Percentiles rank a stretch among this genome's conserved stretches.
Conservation (phyloP, 2,797 vertebrate species). For the Bradypodion ventrale region DNA sequence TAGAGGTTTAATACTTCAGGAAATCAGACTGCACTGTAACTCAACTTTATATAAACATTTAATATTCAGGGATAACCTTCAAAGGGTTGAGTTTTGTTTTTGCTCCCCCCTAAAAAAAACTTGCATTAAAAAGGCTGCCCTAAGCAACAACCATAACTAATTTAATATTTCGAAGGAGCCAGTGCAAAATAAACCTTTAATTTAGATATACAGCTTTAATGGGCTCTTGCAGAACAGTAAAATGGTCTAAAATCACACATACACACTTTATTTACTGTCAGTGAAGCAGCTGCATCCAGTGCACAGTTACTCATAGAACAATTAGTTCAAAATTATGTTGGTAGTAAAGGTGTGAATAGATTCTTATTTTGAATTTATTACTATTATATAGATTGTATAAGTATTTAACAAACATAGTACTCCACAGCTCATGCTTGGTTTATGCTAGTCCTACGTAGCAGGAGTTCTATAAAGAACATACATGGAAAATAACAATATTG, state of each 20-base stretch:
- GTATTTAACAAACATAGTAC: slow-evolving; percentile 15
- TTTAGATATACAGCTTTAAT: slow-evolving; percentile 55
- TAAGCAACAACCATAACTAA: slow-evolving; percentile 21
- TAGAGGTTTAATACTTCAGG: neutral
- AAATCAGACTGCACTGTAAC: neutral
- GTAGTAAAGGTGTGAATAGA: slow-evolving; percentile 60
- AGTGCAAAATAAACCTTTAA: slow-evolving; percentile 50
- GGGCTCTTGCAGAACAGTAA: slow-evolving; percentile 54
- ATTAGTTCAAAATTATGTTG: slow-evolving; percentile 64
- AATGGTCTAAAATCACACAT: slow-evolving; percentile 50
- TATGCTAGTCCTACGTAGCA: neutral
- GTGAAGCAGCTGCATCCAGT: slow-evolving; percentile 36
- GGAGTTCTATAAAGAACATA: no score
- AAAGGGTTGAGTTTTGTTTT: no score
- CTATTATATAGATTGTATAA: slow-evolving; percentile 36
- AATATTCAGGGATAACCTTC: neutral
- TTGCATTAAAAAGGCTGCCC: slow-evolving; percentile 2
- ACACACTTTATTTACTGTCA: slow-evolving; percentile 44
- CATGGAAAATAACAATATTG: no score
- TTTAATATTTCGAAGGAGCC: slow-evolving; percentile 57
- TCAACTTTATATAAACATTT: slow-evolving; percentile 19
- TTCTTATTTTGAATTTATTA: slow-evolving; percentile 57
- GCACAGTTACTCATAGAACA: slow-evolving; percentile 47
- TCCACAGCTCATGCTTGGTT: slow-evolving; percentile 33
- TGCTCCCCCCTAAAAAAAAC: no score